These are phyloP conservation scores for Rhinogobio ventralis DNA, from an alignment of 2,797 vertebrate genomes.

Conservation along the genomic window DNA sequence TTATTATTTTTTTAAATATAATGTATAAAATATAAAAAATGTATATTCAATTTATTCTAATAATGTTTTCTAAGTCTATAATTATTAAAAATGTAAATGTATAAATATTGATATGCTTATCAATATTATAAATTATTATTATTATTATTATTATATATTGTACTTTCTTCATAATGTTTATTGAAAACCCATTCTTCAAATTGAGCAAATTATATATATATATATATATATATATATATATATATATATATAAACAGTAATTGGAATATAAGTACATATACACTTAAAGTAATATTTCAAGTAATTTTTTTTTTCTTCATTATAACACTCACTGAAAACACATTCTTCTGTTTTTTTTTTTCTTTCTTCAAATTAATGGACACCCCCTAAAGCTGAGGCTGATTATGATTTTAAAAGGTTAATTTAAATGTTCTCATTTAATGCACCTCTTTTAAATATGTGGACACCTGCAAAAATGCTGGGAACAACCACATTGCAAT, in stretches of 20 bases:
- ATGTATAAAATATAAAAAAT: too few species aligned
- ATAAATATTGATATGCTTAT: neutral
- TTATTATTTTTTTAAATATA: too few species aligned
- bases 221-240: neutral
- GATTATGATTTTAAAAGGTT: neutral
- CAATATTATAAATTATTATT: too few species aligned
- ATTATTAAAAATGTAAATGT: neutral
- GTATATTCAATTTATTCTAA: too few species aligned
- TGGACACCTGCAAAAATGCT: constrained; percentile 28
- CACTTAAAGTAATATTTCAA: neutral
- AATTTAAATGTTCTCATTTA: neutral
- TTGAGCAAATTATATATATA: too few species aligned
- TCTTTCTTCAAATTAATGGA: neutral
- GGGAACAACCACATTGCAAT: constrained; percentile 9
- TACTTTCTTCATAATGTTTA: too few species aligned
- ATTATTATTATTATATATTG: too few species aligned
- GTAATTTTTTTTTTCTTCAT: neutral
- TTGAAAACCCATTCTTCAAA: neutral
- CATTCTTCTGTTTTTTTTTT: neutral
- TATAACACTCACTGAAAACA: neutral
- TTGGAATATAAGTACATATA: neutral
- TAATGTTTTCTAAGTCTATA: too few species aligned
- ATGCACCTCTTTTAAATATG: neutral
- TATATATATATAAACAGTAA: too few species aligned
- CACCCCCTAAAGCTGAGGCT: neutral